phyloP scores from a whole-genome alignment of 1,140 invertebrate genomes.

The Venustaconcha ellipsiformis region DNA sequence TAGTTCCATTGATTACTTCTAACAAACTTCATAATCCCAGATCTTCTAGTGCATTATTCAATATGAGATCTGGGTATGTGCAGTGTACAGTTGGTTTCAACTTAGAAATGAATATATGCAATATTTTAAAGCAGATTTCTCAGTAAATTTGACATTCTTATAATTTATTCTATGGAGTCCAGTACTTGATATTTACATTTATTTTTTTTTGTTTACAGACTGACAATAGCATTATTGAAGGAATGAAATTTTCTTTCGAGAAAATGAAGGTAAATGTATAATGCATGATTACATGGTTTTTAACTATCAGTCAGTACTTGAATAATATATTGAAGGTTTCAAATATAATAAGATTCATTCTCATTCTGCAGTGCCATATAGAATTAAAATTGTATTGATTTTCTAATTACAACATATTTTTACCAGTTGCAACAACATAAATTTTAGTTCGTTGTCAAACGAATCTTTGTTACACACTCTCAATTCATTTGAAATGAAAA shows the following conservation, averaged over 20 bases:
- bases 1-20: too few species aligned
- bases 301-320: constrained; percentile 5
- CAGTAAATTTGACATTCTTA: background rate
- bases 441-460: background rate
- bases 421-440: background rate
- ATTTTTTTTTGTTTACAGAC: constrained; percentile 46
- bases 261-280: constrained; percentile 66
- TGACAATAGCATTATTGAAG: constrained; percentile 68
- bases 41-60: background rate
- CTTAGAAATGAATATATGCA: background rate
- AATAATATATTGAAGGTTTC: background rate
- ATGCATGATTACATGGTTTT: background rate
- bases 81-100: background rate
- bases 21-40: too few species aligned
- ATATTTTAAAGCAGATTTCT: background rate
- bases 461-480: too few species aligned
- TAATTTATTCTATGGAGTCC: background rate
- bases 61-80: background rate
- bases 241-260: constrained; percentile 68
- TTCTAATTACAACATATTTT: background rate
- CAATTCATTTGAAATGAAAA: too few species aligned
- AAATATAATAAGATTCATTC: background rate
- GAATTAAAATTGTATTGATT: background rate
- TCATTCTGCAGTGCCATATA: background rate
- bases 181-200: background rate